Conservation (phyloP, 2,113 vertebrate species). For the Dunckerocampus dactyliophorus region DNA sequence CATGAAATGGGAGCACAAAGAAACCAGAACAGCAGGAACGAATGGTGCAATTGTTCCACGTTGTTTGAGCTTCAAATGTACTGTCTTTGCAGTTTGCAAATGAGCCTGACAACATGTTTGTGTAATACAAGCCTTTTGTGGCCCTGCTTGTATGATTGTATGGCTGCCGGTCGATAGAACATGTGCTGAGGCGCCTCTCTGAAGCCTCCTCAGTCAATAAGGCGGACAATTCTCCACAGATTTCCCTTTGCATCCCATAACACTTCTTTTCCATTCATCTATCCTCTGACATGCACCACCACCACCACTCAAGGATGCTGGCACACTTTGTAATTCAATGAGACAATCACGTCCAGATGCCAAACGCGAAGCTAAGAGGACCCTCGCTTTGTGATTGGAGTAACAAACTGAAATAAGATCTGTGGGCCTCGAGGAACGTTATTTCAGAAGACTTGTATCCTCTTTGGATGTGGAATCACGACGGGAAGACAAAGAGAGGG, state of each 20-base stretch:
- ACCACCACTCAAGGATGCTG: constrained; percentile 46
- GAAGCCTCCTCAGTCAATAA: constrained; percentile 55
- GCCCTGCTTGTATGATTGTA: constrained; percentile 37
- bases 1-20: constrained; percentile 3
- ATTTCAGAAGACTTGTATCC: constrained; percentile 44
- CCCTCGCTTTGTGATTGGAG: constrained; percentile 39
- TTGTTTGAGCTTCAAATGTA: constrained; percentile 8
- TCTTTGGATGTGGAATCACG: constrained; percentile 41
- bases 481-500: constrained; percentile 25
- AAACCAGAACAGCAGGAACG: background rate
- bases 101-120: constrained; percentile 22
- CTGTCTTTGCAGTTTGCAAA: constrained; percentile 19
- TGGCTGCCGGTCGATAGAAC: constrained; percentile 57
- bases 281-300: constrained; percentile 7
- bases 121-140: constrained; percentile 41
- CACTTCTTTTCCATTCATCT: constrained; percentile 47
- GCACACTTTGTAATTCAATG: constrained; percentile 63
- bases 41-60: background rate
- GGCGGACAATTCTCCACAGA: constrained; percentile 45
- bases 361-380: constrained; percentile 31
- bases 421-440: constrained; percentile 24
- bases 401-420: constrained; percentile 42
- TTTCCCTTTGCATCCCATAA: constrained; percentile 39
- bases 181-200: constrained; percentile 52
- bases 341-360: constrained; percentile 64